These are phyloP conservation scores for Etheostoma perlongum DNA, from an alignment of 2,797 vertebrate genomes.

Conservation along the genomic window DNA sequence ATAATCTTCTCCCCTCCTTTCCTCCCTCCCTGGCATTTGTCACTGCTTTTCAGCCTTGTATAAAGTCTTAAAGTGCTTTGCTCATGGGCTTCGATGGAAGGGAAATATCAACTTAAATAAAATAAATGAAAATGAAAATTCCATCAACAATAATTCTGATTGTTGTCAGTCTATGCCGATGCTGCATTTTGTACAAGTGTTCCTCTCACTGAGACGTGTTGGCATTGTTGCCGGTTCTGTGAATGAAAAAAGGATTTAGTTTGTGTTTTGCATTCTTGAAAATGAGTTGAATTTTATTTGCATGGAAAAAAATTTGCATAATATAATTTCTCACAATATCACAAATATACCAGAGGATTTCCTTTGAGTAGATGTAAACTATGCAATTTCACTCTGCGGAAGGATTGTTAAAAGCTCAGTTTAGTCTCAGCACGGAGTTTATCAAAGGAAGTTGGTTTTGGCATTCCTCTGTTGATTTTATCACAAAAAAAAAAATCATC, in stretches of 20 bases:
- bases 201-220: neutral
- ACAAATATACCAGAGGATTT: constrained; percentile 8
- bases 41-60: neutral
- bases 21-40: no score
- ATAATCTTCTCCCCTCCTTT: no score
- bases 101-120: neutral
- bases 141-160: neutral
- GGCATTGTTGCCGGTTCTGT: neutral
- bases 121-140: neutral
- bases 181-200: neutral
- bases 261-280: neutral
- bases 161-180: neutral
- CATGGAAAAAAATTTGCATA: constrained; percentile 2
- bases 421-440: constrained; percentile 23
- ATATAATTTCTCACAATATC: constrained; percentile 9
- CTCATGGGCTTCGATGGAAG: neutral
- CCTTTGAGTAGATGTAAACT: constrained; percentile 5
- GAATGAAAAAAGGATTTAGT: neutral
- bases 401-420: constrained; percentile 29
- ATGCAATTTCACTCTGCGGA: neutral
- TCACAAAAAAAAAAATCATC: neutral
- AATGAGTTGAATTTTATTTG: neutral
- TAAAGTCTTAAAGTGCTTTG: neutral
- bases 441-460: constrained; percentile 8
- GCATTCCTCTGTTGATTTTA: constrained; percentile 15